Evolutionary conservation across 1,140 invertebrate species (phyloP), one percentile per base, ranked within the genome.

Genomic region (Alviniconcha marisindica): DNA sequence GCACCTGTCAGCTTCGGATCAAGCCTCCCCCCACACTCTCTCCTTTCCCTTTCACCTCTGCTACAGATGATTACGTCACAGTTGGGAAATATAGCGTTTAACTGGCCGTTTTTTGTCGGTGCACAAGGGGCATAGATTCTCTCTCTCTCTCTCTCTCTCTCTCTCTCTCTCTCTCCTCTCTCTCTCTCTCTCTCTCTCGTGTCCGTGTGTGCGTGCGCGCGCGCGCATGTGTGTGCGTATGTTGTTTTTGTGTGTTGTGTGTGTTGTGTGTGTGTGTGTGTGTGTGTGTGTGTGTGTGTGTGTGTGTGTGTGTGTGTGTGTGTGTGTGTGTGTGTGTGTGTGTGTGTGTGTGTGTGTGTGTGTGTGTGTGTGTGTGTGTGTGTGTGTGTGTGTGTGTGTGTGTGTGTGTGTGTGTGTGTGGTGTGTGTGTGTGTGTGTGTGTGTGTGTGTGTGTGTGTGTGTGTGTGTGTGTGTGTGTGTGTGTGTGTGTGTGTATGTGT

Each of bases 361-460:
- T n/a, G 56, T n/a, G 56, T n/a, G 56, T 60, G 56, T 60, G 56
- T n/a, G 56, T 60, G 56, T 60, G 56, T 60, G 56, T 60, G 56
- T 36, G 69, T 73, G 69, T 73, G 69, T 73, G 33, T 73, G 69
- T 73, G 28, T 36, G 69, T 40, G 33, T 73, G 69, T 73, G 69
- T 40, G 69, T 38, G 69, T 36, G 69, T 73, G 69, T n/a, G 63
- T 69, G 63, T n/a, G 63, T 69, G 33, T n/a, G 14, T n/a, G 1
- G 1, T 69, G 10, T 69, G 63, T 69, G n/a, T n/a, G 33, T 69
- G 63, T n/a, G 40, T 73, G 69, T 15, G 40, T n/a, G 56, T 60
- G 56, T 60, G 56, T n/a, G 56, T 24, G 56, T n/a, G 56, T 60
- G 56, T n/a, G 56, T 60, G 56, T n/a, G 56, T 60, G 56, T n/a